Conservation (phyloP, 2,888 invertebrate genomes). For the Petrophora chlorosata region DNA sequence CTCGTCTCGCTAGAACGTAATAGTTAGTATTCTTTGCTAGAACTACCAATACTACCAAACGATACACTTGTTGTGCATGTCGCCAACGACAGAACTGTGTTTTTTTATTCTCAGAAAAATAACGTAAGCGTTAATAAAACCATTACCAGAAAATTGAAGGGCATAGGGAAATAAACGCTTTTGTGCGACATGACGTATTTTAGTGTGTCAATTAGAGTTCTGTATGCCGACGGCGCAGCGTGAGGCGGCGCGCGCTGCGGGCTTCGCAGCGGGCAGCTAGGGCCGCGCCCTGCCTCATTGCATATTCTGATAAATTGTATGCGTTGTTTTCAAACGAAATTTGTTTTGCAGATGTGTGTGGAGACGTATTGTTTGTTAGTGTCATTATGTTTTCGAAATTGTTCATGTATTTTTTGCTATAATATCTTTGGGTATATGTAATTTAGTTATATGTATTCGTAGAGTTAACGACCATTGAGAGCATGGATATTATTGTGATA, state of each 20-base stretch:
- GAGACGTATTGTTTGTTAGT: slow-evolving; percentile 42
- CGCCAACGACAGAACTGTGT: too few species aligned
- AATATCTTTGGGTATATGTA: background rate
- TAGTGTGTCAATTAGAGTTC: slow-evolving; percentile 82
- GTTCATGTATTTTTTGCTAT: slow-evolving; percentile 22
- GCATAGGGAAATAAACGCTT: slow-evolving; percentile 42
- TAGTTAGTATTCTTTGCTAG: too few species aligned
- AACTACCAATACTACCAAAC: too few species aligned
- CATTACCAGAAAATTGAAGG: slow-evolving; percentile 48
- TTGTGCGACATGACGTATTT: slow-evolving; percentile 68
- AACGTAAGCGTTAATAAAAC: slow-evolving; percentile 29
- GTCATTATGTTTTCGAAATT: slow-evolving; percentile 39
- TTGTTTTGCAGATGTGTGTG: slow-evolving; percentile 54
- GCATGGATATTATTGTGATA: background rate
- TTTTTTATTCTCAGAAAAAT: slow-evolving; percentile 14
- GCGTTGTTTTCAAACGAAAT: slow-evolving; percentile 60
- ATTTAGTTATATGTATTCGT: background rate
- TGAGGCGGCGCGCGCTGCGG: slow-evolving; percentile 58
- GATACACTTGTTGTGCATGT: too few species aligned
- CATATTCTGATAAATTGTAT: slow-evolving; percentile 65
- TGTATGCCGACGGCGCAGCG: slow-evolving; percentile 75
- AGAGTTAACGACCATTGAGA: background rate
- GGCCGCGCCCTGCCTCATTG: slow-evolving; percentile 51
- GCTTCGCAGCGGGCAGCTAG: slow-evolving; percentile 57
- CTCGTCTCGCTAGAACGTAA: too few species aligned